phyloP scores from a whole-genome alignment of 2,797 vertebrate genomes.

The Sebastes dallii region DNA sequence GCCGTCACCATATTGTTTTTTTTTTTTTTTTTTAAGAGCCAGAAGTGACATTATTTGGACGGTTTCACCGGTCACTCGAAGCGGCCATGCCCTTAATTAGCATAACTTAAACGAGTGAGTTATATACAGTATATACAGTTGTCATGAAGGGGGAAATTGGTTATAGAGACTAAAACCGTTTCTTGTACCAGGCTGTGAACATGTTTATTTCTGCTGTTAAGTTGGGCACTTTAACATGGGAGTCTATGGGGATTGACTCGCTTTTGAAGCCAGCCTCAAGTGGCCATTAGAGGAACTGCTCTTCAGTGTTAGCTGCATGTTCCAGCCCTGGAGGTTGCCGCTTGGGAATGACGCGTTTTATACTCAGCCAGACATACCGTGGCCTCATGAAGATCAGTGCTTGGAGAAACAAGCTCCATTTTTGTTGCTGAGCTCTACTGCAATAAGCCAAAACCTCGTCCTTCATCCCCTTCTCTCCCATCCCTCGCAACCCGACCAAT shows the following conservation, averaged over 20 bases:
- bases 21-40: no score
- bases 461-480: not conserved
- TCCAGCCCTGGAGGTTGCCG: not conserved
- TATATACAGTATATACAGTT: no score
- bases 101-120: no score
- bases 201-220: no score
- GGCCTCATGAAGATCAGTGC: constrained; percentile 23
- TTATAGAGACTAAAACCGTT: no score
- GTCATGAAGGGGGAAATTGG: accelerated
- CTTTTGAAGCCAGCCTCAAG: not conserved
- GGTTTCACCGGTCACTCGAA: not conserved
- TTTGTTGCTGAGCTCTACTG: constrained; percentile 12
- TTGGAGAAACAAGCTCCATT: not conserved
- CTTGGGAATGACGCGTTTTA: not conserved
- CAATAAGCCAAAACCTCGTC: not conserved
- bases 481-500: not conserved
- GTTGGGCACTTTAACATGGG: no score
- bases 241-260: not conserved
- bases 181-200: no score
- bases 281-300: not conserved
- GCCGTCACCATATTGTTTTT: no score
- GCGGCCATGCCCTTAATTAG: no score
- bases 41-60: not conserved
- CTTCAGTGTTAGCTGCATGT: not conserved
- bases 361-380: not conserved